Percentiles rank a stretch among this genome's conserved stretches.
Evolutionary conservation across 1,140 invertebrate species (phyloP).

Genomic region (Plodia interpunctella): DNA sequence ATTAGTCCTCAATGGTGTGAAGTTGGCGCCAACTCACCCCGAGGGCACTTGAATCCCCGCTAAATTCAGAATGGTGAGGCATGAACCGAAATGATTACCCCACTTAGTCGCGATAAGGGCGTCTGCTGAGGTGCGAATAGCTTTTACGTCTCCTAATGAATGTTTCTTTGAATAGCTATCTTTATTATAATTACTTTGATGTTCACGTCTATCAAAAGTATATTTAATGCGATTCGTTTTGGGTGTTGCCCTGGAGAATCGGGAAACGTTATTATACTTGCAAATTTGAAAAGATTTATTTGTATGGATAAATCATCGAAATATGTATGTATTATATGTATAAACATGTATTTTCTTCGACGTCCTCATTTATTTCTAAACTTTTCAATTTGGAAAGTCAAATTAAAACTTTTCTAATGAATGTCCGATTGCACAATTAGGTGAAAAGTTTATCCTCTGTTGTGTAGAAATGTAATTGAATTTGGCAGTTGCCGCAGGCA

Average conservation of each 20-base stretch:
- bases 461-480: too few species aligned
- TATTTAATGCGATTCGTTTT: neutral
- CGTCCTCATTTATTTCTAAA: too few species aligned
- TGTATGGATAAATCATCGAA: too few species aligned
- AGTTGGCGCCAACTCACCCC: conserved; percentile 24
- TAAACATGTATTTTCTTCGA: too few species aligned
- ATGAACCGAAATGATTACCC: conserved; percentile 37
- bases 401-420: too few species aligned
- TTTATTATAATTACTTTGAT: conserved; percentile 1
- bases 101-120: conserved; percentile 11
- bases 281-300: neutral
- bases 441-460: too few species aligned
- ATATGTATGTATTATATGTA: too few species aligned
- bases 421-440: too few species aligned
- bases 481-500: too few species aligned
- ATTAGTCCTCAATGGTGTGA: conserved; percentile 16
- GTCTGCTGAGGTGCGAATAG: conserved; percentile 7
- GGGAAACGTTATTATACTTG: neutral
- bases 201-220: neutral
- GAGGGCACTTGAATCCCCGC: conserved; percentile 25
- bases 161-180: conserved; percentile 1
- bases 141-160: neutral
- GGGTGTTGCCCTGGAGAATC: neutral
- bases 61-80: conserved; percentile 10
- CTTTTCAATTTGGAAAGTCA: too few species aligned